Conservation (phyloP, 2,888 invertebrate genomes). For the Rhamnusium bicolor region DNA sequence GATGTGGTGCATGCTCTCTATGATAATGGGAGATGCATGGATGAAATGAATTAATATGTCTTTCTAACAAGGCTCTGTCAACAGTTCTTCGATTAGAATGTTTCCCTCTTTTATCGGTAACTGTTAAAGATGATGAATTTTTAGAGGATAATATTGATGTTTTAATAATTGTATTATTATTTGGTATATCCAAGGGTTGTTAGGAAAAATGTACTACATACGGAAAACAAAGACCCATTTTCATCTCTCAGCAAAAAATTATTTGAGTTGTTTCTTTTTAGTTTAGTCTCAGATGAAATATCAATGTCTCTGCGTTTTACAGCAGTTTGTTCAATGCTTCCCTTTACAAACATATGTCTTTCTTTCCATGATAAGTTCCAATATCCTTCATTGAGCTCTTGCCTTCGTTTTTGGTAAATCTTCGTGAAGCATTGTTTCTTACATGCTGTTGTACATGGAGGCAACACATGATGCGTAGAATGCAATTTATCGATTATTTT, state of each 20-base stretch:
- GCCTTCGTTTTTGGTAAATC: slow-evolving; percentile 29
- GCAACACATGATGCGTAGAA: slow-evolving; percentile 7
- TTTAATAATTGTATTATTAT: too few species aligned
- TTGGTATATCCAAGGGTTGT: too few species aligned
- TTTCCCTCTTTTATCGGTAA: too few species aligned
- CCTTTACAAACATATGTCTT: slow-evolving; percentile 34
- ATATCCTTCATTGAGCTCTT: slow-evolving; percentile 32
- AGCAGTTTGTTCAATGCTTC: slow-evolving; percentile 31
- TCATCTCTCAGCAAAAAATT: slow-evolving; percentile 28
- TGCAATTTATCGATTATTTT: neutral
- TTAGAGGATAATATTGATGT: too few species aligned
- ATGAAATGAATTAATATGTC: too few species aligned
- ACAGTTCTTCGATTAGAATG: too few species aligned
- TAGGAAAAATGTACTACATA: slow-evolving; percentile 13
- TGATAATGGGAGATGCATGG: too few species aligned
- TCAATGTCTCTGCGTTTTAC: slow-evolving; percentile 7
- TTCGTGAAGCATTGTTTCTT: slow-evolving; percentile 30
- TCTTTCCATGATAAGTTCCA: slow-evolving; percentile 29
- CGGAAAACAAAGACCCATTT: neutral
- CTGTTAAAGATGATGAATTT: too few species aligned
- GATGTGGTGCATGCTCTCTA: too few species aligned
- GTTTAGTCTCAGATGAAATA: neutral
- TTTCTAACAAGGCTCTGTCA: too few species aligned
- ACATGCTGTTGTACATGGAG: slow-evolving; percentile 33
- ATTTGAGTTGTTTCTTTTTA: slow-evolving; percentile 27